Conservation (phyloP, 2,888 invertebrate genomes). For the Tenthredo scrophulariae region DNA sequence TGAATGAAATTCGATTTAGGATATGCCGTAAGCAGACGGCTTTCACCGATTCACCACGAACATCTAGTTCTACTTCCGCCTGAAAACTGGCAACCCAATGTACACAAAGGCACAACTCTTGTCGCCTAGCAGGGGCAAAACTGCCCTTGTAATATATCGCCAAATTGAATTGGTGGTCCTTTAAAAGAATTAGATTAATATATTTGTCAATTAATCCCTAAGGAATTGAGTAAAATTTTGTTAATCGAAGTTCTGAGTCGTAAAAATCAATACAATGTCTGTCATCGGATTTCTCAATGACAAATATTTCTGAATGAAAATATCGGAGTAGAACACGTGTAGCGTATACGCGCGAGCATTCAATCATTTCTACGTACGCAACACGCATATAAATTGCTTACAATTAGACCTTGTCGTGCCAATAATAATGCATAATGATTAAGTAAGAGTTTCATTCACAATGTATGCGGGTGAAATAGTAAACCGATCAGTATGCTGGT, state of each 20-base stretch:
- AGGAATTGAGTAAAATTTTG: neutral
- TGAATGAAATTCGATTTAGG: neutral
- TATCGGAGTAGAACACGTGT: neutral
- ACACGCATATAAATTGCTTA: neutral
- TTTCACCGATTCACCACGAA: neutral
- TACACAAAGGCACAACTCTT: neutral
- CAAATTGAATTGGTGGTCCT: neutral
- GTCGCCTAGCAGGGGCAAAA: neutral
- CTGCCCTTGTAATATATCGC: neutral
- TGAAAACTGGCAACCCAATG: neutral
- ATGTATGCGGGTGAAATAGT: neutral
- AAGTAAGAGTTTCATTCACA: constrained; percentile 30
- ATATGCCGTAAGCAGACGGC: neutral
- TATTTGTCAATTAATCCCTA: neutral
- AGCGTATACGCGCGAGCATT: neutral
- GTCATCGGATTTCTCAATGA: neutral
- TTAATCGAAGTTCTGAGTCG: neutral
- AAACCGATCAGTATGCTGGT: neutral
- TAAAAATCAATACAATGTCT: neutral
- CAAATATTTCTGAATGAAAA: neutral
- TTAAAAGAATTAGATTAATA: neutral
- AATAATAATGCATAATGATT: neutral
- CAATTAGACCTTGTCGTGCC: constrained; percentile 12
- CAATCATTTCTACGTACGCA: constrained; percentile 4
- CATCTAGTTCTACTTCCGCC: neutral